Evolutionary conservation across 2,888 invertebrate species (phyloP).

Genomic region (Cephus pulcher): DNA sequence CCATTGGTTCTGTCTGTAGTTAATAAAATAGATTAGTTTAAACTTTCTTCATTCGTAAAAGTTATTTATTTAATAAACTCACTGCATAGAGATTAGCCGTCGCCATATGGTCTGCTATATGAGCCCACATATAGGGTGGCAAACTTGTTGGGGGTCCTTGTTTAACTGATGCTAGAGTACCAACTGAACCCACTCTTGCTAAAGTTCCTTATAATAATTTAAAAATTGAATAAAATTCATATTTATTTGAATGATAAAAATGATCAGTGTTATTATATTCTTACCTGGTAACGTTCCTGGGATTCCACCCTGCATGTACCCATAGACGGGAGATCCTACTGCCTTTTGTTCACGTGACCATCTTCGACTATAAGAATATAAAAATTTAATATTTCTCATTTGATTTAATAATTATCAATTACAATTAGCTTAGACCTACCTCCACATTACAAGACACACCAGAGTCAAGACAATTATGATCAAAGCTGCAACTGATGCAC

Average conservation of each 20-base stretch:
- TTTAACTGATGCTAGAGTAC: slow-evolving; percentile 61
- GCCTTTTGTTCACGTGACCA: slow-evolving; percentile 92
- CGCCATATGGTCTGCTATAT: slow-evolving; percentile 89
- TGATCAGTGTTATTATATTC: not conserved
- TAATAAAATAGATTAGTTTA: slow-evolving; percentile 38
- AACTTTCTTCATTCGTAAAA: not conserved
- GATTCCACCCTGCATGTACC: slow-evolving; percentile 78
- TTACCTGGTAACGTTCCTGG: slow-evolving; percentile 61
- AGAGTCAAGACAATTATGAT: slow-evolving; percentile 89
- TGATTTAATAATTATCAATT: not conserved
- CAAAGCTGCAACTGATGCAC: slow-evolving; percentile 89
- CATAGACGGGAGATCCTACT: slow-evolving; percentile 86
- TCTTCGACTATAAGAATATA: slow-evolving; percentile 74
- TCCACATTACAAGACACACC: slow-evolving; percentile 91
- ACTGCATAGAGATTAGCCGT: slow-evolving; percentile 88
- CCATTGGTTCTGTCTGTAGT: slow-evolving; percentile 78
- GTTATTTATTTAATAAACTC: slow-evolving; percentile 55
- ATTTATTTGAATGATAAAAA: not conserved
- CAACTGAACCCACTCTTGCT: slow-evolving; percentile 61
- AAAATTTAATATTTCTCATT: not conserved
- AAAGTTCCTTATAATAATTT: slow-evolving; percentile 38
- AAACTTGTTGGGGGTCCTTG: slow-evolving; percentile 61
- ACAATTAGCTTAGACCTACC: slow-evolving; percentile 68
- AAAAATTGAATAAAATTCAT: not conserved
- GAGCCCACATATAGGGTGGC: slow-evolving; percentile 87